These are phyloP conservation scores for Brachylomia viminalis DNA, from an alignment of 2,888 invertebrate genomes.

Conservation along the genomic window DNA sequence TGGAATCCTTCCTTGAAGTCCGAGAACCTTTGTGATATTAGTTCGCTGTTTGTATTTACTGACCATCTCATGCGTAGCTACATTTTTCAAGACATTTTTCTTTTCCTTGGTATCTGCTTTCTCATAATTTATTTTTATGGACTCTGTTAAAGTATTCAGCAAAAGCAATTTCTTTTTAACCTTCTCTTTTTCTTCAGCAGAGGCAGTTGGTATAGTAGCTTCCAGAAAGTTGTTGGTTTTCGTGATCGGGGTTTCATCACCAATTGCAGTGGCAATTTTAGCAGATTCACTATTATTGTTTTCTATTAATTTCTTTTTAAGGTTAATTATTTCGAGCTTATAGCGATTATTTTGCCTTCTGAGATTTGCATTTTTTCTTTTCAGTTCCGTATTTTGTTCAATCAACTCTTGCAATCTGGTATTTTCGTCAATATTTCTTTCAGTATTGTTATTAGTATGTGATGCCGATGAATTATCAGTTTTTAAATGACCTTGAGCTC, in stretches of 20 bases:
- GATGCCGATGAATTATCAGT: conserved; percentile 17
- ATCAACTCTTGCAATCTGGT: conserved; percentile 11
- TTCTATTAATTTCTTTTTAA: conserved; percentile 17
- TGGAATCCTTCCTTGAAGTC: conserved; percentile 17
- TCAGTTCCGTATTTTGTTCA: conserved; percentile 13
- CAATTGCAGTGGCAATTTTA: conserved; percentile 29
- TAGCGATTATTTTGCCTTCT: conserved; percentile 15
- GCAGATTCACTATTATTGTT: conserved; percentile 10
- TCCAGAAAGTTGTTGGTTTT: conserved; percentile 23
- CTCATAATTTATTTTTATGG: conserved; percentile 20
- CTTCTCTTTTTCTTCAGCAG: conserved; percentile 26
- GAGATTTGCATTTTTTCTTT: conserved; percentile 15
- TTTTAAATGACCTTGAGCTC: conserved; percentile 23
- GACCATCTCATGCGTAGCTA: conserved; percentile 18
- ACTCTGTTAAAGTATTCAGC: conserved; percentile 22
- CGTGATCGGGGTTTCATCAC: conserved; percentile 21
- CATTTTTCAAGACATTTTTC: conserved; percentile 24
- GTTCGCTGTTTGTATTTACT: conserved; percentile 23
- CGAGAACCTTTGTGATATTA: conserved; percentile 23
- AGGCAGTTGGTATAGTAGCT: conserved; percentile 17
- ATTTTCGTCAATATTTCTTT: conserved; percentile 13
- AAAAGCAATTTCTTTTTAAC: conserved; percentile 20
- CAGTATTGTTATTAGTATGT: conserved; percentile 11
- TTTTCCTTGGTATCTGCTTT: conserved; percentile 28
- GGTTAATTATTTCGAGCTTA: conserved; percentile 19